A percentile compares a stretch with the other conserved stretches of the same genome.
These are phyloP conservation scores for Polydrusus tereticollis DNA, from an alignment of 2,888 invertebrate genomes.

Conservation along the genomic window DNA sequence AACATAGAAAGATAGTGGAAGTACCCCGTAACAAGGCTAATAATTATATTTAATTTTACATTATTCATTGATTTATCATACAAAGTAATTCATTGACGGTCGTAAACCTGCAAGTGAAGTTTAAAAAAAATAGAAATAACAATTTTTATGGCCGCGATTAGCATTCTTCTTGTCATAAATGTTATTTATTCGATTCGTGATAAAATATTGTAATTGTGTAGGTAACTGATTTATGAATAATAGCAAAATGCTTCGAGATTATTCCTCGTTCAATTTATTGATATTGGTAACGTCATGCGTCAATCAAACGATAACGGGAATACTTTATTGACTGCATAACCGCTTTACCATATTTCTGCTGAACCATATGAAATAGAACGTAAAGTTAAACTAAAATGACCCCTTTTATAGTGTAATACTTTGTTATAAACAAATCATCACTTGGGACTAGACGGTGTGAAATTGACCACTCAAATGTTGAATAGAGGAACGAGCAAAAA, in stretches of 20 bases:
- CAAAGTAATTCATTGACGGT: constrained; percentile 16
- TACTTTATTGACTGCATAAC: not conserved
- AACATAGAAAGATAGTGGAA: too few species aligned
- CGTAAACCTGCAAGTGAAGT: constrained; percentile 5
- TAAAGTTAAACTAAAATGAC: too few species aligned
- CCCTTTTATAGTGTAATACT: too few species aligned
- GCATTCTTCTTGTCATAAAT: constrained; percentile 36
- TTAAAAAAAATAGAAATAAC: constrained; percentile 18
- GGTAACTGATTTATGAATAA: constrained; percentile 44
- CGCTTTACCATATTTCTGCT: not conserved
- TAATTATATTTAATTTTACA: not conserved
- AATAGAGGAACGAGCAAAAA: too few species aligned
- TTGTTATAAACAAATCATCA: too few species aligned
- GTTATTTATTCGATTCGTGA: constrained; percentile 31
- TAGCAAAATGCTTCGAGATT: constrained; percentile 29
- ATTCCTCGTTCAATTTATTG: constrained; percentile 35
- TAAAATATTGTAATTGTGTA: constrained; percentile 41
- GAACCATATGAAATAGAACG: too few species aligned
- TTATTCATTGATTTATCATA: constrained; percentile 11
- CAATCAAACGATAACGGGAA: constrained; percentile 27
- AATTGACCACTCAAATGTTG: too few species aligned
- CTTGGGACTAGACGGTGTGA: too few species aligned
- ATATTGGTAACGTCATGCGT: constrained; percentile 35
- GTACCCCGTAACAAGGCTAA: too few species aligned
- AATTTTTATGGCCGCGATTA: constrained; percentile 33